phyloP scores from a whole-genome alignment of 2,113 vertebrate species.

The Macquaria ambigua region DNA sequence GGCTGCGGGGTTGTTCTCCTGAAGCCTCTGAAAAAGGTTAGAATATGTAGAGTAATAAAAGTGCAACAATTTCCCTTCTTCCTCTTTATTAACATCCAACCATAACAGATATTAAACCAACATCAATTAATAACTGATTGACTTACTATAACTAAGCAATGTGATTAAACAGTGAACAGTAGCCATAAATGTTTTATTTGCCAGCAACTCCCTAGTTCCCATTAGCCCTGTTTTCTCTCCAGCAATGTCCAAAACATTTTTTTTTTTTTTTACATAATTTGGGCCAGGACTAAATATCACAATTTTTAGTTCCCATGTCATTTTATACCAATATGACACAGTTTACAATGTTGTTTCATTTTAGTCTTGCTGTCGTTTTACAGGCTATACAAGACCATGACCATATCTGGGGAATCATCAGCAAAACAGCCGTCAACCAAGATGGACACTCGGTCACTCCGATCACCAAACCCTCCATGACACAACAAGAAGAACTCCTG shows the following conservation, averaged over 20 bases:
- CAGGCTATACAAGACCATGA: conserved; percentile 85
- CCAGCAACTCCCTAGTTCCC: neutral
- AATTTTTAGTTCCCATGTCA: neutral
- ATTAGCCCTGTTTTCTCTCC: neutral
- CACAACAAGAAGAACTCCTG: conserved; percentile 88
- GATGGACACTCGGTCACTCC: conserved; percentile 85
- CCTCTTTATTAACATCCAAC: neutral
- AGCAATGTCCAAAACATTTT: too few species aligned
- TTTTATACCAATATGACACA: neutral
- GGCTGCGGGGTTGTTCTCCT: conserved; percentile 89
- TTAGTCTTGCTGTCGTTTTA: neutral
- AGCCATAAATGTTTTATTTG: neutral
- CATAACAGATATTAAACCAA: neutral
- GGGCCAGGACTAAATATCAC: neutral
- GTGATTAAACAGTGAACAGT: neutral
- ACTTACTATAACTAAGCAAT: neutral
- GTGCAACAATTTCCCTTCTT: neutral
- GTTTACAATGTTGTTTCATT: neutral
- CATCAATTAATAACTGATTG: neutral
- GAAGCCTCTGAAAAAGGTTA: conserved; percentile 87
- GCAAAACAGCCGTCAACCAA: conserved; percentile 88
- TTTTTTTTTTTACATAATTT: neutral
- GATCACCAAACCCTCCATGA: conserved; percentile 88
- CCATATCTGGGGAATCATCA: conserved; percentile 89
- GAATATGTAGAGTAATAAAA: neutral